These are phyloP conservation scores for Escarpia spicata DNA, from an alignment of 2,888 invertebrate species.

Conservation along the genomic window DNA sequence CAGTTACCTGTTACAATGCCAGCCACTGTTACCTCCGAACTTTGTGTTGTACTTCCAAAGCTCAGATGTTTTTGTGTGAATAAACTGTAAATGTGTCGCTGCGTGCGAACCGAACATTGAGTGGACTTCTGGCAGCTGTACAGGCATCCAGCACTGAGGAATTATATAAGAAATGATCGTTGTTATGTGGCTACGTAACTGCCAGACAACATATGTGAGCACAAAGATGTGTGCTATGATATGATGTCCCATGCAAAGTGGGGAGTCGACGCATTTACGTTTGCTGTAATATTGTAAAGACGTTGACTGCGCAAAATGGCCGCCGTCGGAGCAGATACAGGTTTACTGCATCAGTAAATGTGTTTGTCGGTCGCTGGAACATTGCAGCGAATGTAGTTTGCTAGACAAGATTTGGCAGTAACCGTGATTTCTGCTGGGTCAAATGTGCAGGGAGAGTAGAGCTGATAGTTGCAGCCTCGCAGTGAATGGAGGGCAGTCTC, in stretches of 20 bases:
- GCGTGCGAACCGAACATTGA: neutral
- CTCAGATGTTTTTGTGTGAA: conserved; percentile 16
- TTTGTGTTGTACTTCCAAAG: neutral
- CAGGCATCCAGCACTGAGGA: neutral
- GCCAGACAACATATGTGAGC: neutral
- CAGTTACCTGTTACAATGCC: neutral
- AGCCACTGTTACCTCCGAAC: neutral
- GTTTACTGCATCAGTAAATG: conserved; percentile 16
- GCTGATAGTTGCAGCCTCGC: neutral
- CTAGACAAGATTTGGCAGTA: neutral
- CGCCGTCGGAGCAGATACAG: neutral
- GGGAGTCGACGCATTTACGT: neutral
- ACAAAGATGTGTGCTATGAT: neutral
- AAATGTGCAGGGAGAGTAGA: neutral
- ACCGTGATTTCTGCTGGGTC: neutral
- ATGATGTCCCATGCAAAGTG: too few species aligned
- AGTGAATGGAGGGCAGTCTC: neutral
- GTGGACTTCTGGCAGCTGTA: neutral
- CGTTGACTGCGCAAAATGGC: neutral
- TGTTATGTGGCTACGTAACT: neutral
- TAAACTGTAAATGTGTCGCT: neutral
- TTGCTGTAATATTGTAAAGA: neutral
- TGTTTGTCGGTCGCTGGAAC: neutral
- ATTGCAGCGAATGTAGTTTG: neutral
- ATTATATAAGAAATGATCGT: neutral